Evolutionary conservation across 2,797 vertebrate species (phyloP), one percentile per base, ranked within the genome.

Genomic region (Tolypeutes matacus): DNA sequence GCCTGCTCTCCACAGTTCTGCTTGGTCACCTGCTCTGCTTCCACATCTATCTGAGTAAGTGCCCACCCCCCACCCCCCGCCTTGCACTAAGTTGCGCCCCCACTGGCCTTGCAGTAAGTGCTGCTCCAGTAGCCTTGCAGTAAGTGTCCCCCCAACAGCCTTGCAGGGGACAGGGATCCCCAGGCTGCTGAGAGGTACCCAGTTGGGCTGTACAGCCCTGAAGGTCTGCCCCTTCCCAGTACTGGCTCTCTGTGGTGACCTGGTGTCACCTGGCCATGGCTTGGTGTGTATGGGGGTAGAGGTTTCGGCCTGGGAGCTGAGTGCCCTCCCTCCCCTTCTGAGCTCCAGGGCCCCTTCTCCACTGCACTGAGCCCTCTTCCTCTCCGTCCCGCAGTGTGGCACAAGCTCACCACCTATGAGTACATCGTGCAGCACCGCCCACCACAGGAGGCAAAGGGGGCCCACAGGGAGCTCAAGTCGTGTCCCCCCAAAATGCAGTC

Each of bases 21-120:
- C 98, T 99, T 2, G 98, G 98, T 46, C 99, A 99, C 96, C 98
- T 99, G 87, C 98, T 99, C 92, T 99, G 98, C 97, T 99, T 99
- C 98, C 99, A 99, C 98, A 95, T 99, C 93, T 99, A 99, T 98
- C 99, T 99, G 96, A 99, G 99, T 99, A 98, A 86, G 98, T 98
- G 70, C 72, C 73, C n/a, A n/a, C n/a, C n/a, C n/a, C 34, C 9
- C 21, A 31, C 9, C 20, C 29, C 46, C 42, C 29, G 56, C 51
- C 58, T 83, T 49, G 31, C 27, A 34, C 99, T 99, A 98, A 86
- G 98, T 98, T 70, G 69, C 73, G 25, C 9, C 20, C 21, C 9
- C 23, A 29, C 46, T 36, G 29, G 56, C 46, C 51, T 83, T 49
- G 31, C 31, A 34, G 51, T 15, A 53, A 53, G 15, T 53, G 51